phyloP scores from a whole-genome alignment of 2,113 vertebrate species.

The Aplodontia rufa region DNA sequence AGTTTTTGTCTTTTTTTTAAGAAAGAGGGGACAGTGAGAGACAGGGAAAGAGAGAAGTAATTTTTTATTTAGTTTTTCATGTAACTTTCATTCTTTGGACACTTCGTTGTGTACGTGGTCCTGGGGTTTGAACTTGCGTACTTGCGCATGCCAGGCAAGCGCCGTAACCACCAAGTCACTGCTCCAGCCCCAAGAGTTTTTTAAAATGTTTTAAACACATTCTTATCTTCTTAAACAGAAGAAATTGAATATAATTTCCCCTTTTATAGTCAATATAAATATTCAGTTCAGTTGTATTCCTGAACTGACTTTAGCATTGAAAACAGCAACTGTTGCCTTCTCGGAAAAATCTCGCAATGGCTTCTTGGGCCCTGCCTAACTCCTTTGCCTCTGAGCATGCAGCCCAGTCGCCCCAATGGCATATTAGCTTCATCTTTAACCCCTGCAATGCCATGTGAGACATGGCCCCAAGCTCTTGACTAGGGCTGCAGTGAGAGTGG shows the following conservation, averaged over 20 bases:
- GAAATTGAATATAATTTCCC: not conserved
- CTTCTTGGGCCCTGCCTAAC: not conserved
- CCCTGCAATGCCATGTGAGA: not conserved
- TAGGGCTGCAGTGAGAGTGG: not conserved
- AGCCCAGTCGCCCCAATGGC: not conserved
- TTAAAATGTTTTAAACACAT: not conserved
- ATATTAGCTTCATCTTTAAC: not conserved
- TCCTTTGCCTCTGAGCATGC: not conserved
- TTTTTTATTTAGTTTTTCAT: too few species aligned
- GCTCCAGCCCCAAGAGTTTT: too few species aligned
- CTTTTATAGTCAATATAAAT: too few species aligned
- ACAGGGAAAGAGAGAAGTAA: too few species aligned
- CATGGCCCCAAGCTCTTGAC: not conserved
- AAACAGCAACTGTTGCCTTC: not conserved
- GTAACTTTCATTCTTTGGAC: too few species aligned
- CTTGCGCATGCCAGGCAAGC: too few species aligned
- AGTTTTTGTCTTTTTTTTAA: too few species aligned
- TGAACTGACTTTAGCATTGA: not conserved
- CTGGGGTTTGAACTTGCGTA: too few species aligned
- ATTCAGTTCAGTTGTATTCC: too few species aligned
- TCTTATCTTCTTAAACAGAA: not conserved
- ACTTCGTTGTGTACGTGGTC: too few species aligned
- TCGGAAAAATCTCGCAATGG: not conserved
- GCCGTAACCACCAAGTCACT: too few species aligned
- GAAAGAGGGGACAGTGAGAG: too few species aligned